phyloP scores from a whole-genome alignment of 1,140 invertebrate genomes.

The Drosophila kohkoa region DNA sequence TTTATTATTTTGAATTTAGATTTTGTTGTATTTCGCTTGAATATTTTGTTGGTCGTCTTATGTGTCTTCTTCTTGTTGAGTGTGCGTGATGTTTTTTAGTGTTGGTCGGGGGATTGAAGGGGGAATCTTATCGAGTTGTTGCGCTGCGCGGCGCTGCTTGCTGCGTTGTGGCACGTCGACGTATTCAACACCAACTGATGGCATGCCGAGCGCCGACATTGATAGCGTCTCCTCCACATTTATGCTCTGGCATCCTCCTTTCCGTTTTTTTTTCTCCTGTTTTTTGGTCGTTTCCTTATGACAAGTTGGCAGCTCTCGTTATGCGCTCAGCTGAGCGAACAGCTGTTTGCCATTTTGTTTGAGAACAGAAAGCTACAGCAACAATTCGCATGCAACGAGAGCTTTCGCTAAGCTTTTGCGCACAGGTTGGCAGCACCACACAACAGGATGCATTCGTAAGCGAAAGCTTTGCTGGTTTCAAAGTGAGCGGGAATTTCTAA shows the following conservation, averaged over 20 bases:
- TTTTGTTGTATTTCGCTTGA: background rate
- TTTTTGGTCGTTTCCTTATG: too few species aligned
- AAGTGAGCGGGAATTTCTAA: too few species aligned
- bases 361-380: constrained; percentile 17
- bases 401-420: constrained; percentile 14
- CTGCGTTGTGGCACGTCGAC: constrained; percentile 71
- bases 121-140: background rate
- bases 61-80: background rate
- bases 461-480: background rate
- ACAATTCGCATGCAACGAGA: background rate
- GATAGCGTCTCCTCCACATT: constrained; percentile 12
- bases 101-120: too few species aligned
- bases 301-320: constrained; percentile 33
- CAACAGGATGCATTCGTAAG: background rate
- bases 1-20: too few species aligned
- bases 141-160: constrained; percentile 22
- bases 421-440: constrained; percentile 30
- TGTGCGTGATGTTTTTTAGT: constrained; percentile 23
- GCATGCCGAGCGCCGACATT: constrained; percentile 18
- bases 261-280: background rate
- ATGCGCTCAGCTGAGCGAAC: constrained; percentile 34
- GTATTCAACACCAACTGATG: constrained; percentile 78
- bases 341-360: constrained; percentile 32
- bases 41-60: background rate
- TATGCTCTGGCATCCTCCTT: constrained; percentile 20